Evolutionary conservation across 2,113 vertebrate genomes (phyloP), one percentile per base, ranked within the genome.

Genomic region (Microcebus ravelobensis): DNA sequence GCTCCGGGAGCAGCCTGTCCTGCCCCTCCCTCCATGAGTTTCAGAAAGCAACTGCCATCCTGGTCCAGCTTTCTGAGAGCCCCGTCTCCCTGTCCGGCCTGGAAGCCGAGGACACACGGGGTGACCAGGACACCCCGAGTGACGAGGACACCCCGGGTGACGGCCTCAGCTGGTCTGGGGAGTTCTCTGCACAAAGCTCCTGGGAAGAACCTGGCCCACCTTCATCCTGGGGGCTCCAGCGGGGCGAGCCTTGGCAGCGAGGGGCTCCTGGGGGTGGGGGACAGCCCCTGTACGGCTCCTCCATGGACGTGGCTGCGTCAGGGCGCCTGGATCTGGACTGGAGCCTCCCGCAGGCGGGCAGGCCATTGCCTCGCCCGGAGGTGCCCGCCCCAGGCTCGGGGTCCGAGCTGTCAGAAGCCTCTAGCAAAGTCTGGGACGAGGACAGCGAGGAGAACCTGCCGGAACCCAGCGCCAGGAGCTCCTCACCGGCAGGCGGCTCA

Each of bases 11-110:
- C 27, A 17, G 13, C 63, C 96, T 13, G 18, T 96, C 97, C 18
- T 94, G 80, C 9, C 83, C 94, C 17, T 98, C 97, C 6, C 95
- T 97, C 50, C 79, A 80, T 74, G 98, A 97, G 82, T 99, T 99
- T 93, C 98, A 97, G 67, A 98, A 98, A 29, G 98, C 74, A 10
- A 96, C 98, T 10, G 98, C 98, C 1, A 52, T 96, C 82, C 67
- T 96, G 65, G 91, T 98, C 2, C 91, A 97, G 25, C 63, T 98
- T n/a, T 98, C 61, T 0, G 90, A 95, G 90, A 98, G 97, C 77
- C 98, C 98, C 0, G 0, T 14, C 57, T 98, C 98, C 45, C 96
- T 93, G 11, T 97, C 90, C 0, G 97, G 98, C 48, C 83, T 77
- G 36, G 97, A 97, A n/a, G 73, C 97, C 45, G 45, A 45, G 45